Base-by-base conservation (phyloP, 1,140 invertebrate genomes). In the Drosophila mauritiana region DNA sequence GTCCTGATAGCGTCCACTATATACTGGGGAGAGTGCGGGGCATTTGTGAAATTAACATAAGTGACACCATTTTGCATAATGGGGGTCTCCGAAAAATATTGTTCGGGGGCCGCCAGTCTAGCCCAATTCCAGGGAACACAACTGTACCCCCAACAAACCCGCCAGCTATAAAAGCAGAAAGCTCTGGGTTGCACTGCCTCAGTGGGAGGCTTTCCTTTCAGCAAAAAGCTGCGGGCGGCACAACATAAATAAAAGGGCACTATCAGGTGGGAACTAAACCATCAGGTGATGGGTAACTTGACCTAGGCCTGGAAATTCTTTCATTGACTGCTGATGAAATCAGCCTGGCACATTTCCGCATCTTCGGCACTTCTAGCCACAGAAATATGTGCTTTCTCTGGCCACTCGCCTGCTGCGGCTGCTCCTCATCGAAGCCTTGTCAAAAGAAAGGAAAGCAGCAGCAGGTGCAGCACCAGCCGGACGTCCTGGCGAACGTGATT, bases 61-160 rank as follows among this genome's bases (percentile, higher is more conserved):
- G 57, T 49, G 72, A 55, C 52, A 74, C 42, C 69, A 73, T 56
- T 74, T 74, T 74, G 69, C 70, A 73, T 73, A 54, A 62, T 73
- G 7, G 58, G 42, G n/a, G 43, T 2, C 7, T n/a, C 52, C 22
- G 11, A 65, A 65, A 55, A 48, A 54, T 58, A 36, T 56, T 67
- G 63, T 59, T 37, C 13, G 11, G 2, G 17, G 39, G 22, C 7
- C 7, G 25, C 25, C 7, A 13, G 25, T 10, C 25, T 15, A 31
- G 25, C n/a, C 12, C 4, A n/a, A 10, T 63, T 67, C 25, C 61
- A 4, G 5, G 11, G 27, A 68, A 55, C 49, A 39, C 49, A 56
- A 69, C 51, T 68, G 67, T 55, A 55, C 62, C 20, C 3, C 20
- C 17, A 64, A n/a, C 17, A 64, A n/a, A 45, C n/a, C 42, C 8